These are phyloP conservation scores for Allolobophora icterica DNA, from an alignment of 2,888 invertebrate genomes.

Conservation along the genomic window DNA sequence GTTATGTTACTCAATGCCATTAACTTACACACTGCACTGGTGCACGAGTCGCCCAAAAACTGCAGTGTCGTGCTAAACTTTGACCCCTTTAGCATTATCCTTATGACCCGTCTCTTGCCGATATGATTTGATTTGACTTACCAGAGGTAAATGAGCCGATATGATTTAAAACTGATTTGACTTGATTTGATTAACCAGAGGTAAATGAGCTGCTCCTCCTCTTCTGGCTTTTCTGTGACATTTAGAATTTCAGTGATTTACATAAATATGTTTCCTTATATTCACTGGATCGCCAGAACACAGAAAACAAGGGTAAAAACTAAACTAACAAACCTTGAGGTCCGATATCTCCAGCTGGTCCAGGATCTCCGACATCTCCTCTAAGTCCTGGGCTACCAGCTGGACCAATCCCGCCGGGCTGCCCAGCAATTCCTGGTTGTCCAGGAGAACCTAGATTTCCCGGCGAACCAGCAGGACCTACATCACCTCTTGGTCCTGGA, in stretches of 20 bases:
- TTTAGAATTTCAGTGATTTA: not conserved
- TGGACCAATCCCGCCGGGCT: constrained; percentile 29
- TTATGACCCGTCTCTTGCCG: not conserved
- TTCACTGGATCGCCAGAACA: not conserved
- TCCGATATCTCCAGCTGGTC: constrained; percentile 34
- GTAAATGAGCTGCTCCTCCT: not conserved
- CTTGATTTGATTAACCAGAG: not conserved
- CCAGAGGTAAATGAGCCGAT: not conserved
- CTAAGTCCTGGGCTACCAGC: constrained; percentile 35
- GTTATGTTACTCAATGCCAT: too few species aligned
- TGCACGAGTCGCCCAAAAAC: too few species aligned
- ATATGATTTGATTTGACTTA: not conserved
- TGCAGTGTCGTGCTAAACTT: too few species aligned
- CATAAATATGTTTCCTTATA: too few species aligned
- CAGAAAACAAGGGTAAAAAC: not conserved
- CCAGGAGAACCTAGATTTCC: constrained; percentile 39
- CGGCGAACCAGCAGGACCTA: constrained; percentile 36
- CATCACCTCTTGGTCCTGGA: constrained; percentile 35
- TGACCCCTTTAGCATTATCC: too few species aligned
- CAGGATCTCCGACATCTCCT: constrained; percentile 36
- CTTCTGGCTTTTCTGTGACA: not conserved
- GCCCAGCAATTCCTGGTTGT: constrained; percentile 40
- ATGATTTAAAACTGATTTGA: not conserved
- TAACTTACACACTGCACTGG: too few species aligned
- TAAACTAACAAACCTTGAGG: constrained; percentile 31